Evolutionary conservation across 2,113 vertebrate species (phyloP).

Genomic region (Nicator chloris): DNA sequence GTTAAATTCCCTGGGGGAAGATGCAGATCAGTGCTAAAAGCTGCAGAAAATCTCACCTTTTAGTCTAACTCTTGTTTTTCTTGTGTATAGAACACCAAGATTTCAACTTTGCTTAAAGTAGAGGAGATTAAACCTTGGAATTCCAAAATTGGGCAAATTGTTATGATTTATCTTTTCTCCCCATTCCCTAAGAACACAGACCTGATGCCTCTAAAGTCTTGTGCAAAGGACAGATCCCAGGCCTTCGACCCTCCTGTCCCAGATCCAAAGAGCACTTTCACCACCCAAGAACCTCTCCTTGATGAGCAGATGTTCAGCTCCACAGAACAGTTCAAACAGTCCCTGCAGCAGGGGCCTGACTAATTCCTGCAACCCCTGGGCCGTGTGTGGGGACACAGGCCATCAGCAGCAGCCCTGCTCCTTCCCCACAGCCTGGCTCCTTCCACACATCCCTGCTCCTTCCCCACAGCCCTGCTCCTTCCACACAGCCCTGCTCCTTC

Average conservation of each 20-base stretch:
- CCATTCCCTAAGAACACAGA: not conserved
- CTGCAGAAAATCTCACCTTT: not conserved
- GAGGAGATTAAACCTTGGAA: not conserved
- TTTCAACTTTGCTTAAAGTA: not conserved
- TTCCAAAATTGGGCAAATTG: not conserved
- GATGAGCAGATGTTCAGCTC: not conserved
- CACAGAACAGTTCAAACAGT: not conserved
- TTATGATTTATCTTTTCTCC: not conserved
- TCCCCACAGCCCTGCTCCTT: not conserved
- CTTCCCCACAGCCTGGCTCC: not conserved
- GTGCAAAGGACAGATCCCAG: not conserved
- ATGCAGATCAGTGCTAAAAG: not conserved
- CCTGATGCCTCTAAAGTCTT: not conserved
- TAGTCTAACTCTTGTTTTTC: not conserved
- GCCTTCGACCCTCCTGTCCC: not conserved
- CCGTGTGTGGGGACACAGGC: not conserved
- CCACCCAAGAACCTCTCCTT: not conserved
- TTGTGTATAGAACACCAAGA: not conserved
- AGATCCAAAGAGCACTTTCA: not conserved
- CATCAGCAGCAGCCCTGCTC: not conserved
- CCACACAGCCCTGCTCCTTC: not conserved
- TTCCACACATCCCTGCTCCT: not conserved
- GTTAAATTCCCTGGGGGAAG: not conserved
- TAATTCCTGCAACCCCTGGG: not conserved
- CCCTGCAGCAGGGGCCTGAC: not conserved